Evolutionary conservation across 1,140 invertebrate species (phyloP).

Genomic region (Leucophenga varia): DNA sequence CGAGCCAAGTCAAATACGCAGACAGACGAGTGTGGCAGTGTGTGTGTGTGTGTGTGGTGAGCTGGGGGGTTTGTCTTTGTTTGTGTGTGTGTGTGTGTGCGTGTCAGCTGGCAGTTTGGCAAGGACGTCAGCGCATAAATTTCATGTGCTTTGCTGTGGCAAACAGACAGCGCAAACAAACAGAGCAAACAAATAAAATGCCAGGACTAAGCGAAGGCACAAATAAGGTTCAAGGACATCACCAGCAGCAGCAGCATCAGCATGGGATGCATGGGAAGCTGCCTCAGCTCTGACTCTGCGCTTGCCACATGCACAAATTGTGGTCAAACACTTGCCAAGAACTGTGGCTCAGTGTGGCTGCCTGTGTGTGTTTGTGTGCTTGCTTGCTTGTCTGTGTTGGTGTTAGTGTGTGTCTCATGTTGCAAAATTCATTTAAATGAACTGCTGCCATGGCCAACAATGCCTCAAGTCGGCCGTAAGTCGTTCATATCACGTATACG

Average conservation of each 20-base stretch:
- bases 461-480: slow-evolving; percentile 14
- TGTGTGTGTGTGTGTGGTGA: not conserved
- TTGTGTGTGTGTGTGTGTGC: not conserved
- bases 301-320: slow-evolving; percentile 47
- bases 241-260: not conserved
- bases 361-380: not conserved
- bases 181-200: slow-evolving; percentile 40
- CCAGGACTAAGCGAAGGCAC: slow-evolving; percentile 11
- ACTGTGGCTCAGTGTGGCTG: too few relatives aligned
- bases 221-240: slow-evolving; percentile 37
- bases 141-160: slow-evolving; percentile 15
- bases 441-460: slow-evolving; percentile 15
- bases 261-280: too few relatives aligned
- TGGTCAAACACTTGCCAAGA: slow-evolving; percentile 32
- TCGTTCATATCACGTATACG: slow-evolving; percentile 21
- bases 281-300: slow-evolving; percentile 15
- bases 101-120: slow-evolving; percentile 6
- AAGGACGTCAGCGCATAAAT: slow-evolving; percentile 33
- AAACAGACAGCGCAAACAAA: slow-evolving; percentile 25
- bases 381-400: slow-evolving; percentile 3
- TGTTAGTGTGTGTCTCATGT: not conserved
- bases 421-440: slow-evolving; percentile 27
- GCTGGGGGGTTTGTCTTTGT: too few relatives aligned
- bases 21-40: slow-evolving; percentile 6
- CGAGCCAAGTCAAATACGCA: slow-evolving; percentile 22